A percentile compares a stretch with the other conserved stretches of the same genome.
Conservation (phyloP, 1,140 invertebrate genomes). For the Lordiphosa stackelbergi region DNA sequence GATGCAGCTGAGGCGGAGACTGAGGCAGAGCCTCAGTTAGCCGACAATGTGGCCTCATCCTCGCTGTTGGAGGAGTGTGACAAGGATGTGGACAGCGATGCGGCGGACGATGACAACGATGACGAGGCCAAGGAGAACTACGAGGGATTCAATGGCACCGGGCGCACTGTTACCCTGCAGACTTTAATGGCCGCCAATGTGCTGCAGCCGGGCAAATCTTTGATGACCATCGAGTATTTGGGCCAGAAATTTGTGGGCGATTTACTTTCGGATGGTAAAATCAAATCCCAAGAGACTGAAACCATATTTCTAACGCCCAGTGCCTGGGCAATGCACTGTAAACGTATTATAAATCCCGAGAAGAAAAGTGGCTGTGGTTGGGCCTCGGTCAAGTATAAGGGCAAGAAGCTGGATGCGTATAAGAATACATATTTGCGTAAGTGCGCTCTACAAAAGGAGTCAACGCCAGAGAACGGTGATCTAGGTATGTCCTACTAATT, state of each 20-base stretch:
- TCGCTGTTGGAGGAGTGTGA: conserved; percentile 47
- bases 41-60: conserved; percentile 11
- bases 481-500: conserved; percentile 29
- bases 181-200: conserved; percentile 89
- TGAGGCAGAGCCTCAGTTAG: conserved; percentile 25
- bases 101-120: conserved; percentile 64
- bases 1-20: conserved; percentile 31
- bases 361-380: conserved; percentile 95
- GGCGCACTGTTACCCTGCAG: conserved; percentile 88
- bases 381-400: conserved; percentile 90
- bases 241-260: conserved; percentile 94
- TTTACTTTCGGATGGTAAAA: conserved; percentile 90
- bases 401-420: conserved; percentile 90
- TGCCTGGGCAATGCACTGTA: conserved; percentile 94
- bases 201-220: conserved; percentile 86
- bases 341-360: conserved; percentile 92
- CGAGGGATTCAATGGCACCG: conserved; percentile 77
- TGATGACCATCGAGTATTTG: conserved; percentile 93
- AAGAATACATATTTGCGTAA: conserved; percentile 90
- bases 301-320: conserved; percentile 93
- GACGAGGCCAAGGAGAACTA: conserved; percentile 75
- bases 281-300: conserved; percentile 91
- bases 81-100: conserved; percentile 72
- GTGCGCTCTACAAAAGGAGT: conserved; percentile 80
- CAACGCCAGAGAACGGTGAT: conserved; percentile 74